phyloP scores from a whole-genome alignment of 2,797 vertebrate genomes.

The Gambelia wislizenii region DNA sequence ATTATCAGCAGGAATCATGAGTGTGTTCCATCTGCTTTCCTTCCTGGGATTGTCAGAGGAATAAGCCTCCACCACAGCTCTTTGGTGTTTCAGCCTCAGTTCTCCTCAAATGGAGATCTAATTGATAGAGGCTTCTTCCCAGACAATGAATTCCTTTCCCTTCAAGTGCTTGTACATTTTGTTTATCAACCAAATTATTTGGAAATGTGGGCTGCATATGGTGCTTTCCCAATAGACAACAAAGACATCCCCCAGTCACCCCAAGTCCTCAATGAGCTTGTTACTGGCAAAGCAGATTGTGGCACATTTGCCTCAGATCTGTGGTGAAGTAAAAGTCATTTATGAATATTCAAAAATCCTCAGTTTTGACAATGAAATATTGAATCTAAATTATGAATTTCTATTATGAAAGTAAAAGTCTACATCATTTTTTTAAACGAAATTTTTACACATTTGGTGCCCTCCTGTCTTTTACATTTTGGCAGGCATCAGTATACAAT shows the following conservation, averaged over 20 bases:
- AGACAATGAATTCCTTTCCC: background rate
- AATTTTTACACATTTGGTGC: background rate
- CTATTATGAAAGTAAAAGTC: background rate
- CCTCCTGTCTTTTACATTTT: background rate
- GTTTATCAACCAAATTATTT: constrained; percentile 1
- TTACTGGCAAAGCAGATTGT: background rate
- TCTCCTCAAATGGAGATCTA: constrained; percentile 6
- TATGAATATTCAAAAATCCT: background rate
- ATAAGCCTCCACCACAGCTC: background rate
- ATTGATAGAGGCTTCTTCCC: constrained; percentile 10
- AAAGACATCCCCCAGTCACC: background rate
- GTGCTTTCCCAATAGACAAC: background rate
- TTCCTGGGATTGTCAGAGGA: constrained; percentile 37
- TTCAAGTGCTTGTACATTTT: constrained; percentile 1
- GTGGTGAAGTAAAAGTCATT: background rate
- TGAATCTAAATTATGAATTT: background rate
- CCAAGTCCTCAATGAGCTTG: background rate
- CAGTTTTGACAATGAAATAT: background rate
- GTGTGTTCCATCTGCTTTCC: constrained; percentile 54
- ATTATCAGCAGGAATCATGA: constrained; percentile 43
- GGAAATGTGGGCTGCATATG: background rate
- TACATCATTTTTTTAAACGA: too few species aligned
- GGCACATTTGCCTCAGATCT: background rate
- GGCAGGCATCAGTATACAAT: background rate
- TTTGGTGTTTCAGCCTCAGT: constrained; percentile 22